Evolutionary conservation across 1,140 invertebrate genomes (phyloP), one percentile per base, ranked within the genome.

Genomic region (Drosophila neocordata): DNA sequence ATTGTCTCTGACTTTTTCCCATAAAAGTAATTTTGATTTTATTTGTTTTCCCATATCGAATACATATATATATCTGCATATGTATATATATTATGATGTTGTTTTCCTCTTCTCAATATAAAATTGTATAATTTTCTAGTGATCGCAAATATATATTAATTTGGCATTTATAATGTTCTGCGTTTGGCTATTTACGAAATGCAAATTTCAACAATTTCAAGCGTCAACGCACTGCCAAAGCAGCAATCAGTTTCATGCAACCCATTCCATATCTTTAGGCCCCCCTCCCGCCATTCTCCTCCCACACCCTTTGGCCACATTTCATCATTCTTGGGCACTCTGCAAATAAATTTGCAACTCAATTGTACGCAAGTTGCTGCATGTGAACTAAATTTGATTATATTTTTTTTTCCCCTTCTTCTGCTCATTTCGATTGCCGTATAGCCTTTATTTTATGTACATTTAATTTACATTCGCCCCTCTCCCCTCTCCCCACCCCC

Each of bases 321-420:
- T 38, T 15, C 31, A 9, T 8, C n/a, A 18, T 27, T n/a, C 18
- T 38, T 60, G 22, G 62, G 66, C 65, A 51, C 52, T 41, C 60
- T 67, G 71, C 83, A 87, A 81, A 85, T 87, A 87, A 85, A 87
- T 85, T 85, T 85, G 82, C 82, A 65, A 83, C 72, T 88, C 79
- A 87, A 87, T 87, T 81, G 82, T 80, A 52, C 56, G 68, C 67
- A 65, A 53, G 38, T 34, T 38, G 68, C 53, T 70, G 73, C 52
- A 57, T 75, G 77, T 81, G 82, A 78, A 71, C 78, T 70, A 62
- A 51, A 69, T 77, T 48, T 18, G 7, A 31, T 31, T 31, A 6
- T 3, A 7, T 6, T 31, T 31, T 31, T 31, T 31, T 24, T 4
- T n/a, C n/a, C n/a, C n/a, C 1, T 24, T 24, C 4, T 24, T 4